Base-by-base conservation (phyloP, 2,888 invertebrate species). In the Phragmatobia fuliginosa region DNA sequence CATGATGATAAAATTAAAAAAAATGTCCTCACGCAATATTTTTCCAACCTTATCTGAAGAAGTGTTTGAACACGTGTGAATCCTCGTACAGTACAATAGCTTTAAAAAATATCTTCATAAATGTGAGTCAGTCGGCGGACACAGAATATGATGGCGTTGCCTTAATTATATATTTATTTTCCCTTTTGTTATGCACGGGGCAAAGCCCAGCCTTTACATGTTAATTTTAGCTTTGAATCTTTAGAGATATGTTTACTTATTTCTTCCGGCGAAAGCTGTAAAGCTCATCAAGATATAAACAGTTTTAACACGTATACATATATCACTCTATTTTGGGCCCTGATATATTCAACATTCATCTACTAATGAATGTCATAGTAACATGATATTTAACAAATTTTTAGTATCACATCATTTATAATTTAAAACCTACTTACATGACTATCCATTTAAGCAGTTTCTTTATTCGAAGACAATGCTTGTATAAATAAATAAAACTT, bases 231-330 rank as follows among this genome's bases (percentile, higher is more conserved):
- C 84, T 77, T 49, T 49, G 45, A 49, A 49, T 69, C 75, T 83
- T 78, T 84, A 74, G 66, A 75, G 73, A 71, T 66, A 85, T 90
- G 92, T 92, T 91, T 91, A 90, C 86, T 80, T 78, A 83, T 85
- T 85, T 86, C 90, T 91, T 91, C 91, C 89, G 89, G 89, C 82
- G 84, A 81, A 85, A 76, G 82, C 82, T 82, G 87, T 92, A 91
- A 91, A 91, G 92, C 88, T 85, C 76, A 71, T 62, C 72, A n/a
- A 76, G 81, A 79, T 84, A 78, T 87, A 88, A 88, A 89, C 87
- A 89, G 79, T 76, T 78, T 72, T 71, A 79, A 66, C 70, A 66
- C 32, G 25, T 25, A 56, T 56, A 56, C 56, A 56, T 78, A 82
- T 82, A 83, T 87, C 81, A 83, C 77, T 75, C 74, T 80, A 70